phyloP scores from a whole-genome alignment of 2,888 invertebrate genomes.

The Chesias legatella region DNA sequence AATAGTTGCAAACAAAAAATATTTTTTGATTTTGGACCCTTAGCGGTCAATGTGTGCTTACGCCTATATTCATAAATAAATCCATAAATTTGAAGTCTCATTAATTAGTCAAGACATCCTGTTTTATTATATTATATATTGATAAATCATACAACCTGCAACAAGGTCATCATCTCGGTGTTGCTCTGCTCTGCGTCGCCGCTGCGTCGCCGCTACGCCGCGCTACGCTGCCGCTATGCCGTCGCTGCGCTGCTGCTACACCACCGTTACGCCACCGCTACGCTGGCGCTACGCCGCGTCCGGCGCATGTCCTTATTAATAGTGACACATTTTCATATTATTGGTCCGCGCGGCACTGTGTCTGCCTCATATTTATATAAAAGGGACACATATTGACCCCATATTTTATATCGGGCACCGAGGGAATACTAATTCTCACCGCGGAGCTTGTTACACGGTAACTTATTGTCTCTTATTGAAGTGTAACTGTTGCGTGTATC shows the following conservation, averaged over 20 bases:
- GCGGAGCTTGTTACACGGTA: slow-evolving; percentile 8
- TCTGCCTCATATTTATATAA: slow-evolving; percentile 29
- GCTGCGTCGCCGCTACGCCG: neutral
- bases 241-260: slow-evolving; percentile 1
- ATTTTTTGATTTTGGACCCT: too few relatives aligned
- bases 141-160: too few relatives aligned
- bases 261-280: slow-evolving; percentile 2
- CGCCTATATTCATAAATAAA: too few relatives aligned
- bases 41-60: too few relatives aligned
- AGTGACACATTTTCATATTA: slow-evolving; percentile 29
- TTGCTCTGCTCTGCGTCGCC: too few relatives aligned
- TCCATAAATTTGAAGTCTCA: too few relatives aligned
- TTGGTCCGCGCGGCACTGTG: slow-evolving; percentile 22
- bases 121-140: too few relatives aligned
- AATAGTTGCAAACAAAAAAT: too few relatives aligned
- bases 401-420: slow-evolving; percentile 27
- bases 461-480: slow-evolving; percentile 10
- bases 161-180: too few relatives aligned
- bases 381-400: slow-evolving; percentile 30
- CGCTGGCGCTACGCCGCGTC: slow-evolving; percentile 3
- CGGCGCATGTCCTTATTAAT: slow-evolving; percentile 20
- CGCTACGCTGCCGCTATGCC: neutral
- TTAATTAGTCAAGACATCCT: too few relatives aligned
- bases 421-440: slow-evolving; percentile 27
- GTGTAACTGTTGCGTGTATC: neutral